Conservation (phyloP, 2,113 vertebrate species). For the Eclectus roratus region DNA sequence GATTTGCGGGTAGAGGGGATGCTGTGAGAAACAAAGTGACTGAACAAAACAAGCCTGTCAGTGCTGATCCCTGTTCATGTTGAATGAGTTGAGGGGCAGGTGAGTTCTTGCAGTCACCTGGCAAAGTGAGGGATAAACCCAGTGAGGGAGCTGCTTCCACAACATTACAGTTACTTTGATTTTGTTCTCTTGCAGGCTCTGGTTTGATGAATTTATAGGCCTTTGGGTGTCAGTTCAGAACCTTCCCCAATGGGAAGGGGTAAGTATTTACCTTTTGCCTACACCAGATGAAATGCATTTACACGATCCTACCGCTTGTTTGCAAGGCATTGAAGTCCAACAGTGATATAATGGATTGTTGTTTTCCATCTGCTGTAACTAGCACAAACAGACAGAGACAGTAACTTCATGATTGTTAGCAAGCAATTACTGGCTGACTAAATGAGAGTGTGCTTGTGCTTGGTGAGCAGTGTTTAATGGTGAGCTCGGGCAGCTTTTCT, state of each 20-base stretch:
- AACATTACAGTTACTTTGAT: background rate
- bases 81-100: background rate
- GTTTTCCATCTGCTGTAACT: background rate
- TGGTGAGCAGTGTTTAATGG: background rate
- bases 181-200: constrained; percentile 84
- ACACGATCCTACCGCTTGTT: background rate
- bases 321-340: background rate
- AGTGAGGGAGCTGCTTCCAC: background rate
- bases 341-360: background rate
- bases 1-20: background rate
- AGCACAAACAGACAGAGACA: background rate
- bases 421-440: background rate
- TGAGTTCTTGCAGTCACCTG: background rate
- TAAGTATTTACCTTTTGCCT: constrained; percentile 72
- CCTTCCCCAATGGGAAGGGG: constrained; percentile 97
- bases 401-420: background rate
- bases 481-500: background rate
- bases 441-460: background rate
- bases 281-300: background rate
- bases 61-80: background rate
- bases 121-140: background rate
- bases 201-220: constrained; percentile 94
- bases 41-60: background rate
- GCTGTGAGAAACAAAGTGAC: background rate
- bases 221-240: constrained; percentile 97